Conservation (phyloP, 2,888 invertebrate species). For the Eremobia ochroleuca region DNA sequence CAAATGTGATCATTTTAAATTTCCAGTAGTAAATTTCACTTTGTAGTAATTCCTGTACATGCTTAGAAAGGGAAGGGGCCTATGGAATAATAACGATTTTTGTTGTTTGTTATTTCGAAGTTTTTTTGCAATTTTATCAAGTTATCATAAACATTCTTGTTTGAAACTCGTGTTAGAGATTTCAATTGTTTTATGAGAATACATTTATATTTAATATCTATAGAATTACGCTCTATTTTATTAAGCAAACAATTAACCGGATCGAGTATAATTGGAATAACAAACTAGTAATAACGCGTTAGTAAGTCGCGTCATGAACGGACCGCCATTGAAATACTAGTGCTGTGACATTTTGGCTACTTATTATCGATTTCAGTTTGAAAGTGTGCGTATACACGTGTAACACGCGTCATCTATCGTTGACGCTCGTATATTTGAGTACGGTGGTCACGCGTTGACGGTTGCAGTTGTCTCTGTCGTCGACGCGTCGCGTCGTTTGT, state of each 20-base stretch:
- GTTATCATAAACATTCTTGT: neutral
- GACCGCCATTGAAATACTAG: too few species aligned
- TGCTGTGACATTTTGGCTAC: neutral
- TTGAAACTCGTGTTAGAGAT: conserved; percentile 3
- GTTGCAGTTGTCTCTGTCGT: too few species aligned
- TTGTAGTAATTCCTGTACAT: neutral
- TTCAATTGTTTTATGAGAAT: neutral
- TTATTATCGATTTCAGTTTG: neutral
- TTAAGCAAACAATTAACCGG: neutral
- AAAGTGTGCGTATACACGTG: too few species aligned
- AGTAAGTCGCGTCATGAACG: neutral
- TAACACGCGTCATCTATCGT: too few species aligned
- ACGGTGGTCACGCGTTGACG: too few species aligned
- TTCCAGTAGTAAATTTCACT: neutral
- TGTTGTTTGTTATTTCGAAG: neutral
- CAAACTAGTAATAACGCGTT: neutral
- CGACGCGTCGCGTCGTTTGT: too few species aligned
- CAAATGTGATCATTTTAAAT: neutral
- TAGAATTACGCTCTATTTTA: neutral
- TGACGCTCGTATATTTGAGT: too few species aligned
- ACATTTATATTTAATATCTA: neutral
- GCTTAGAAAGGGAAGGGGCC: neutral
- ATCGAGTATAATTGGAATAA: neutral
- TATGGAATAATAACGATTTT: neutral
- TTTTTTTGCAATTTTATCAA: neutral